These are phyloP conservation scores for Cerastoderma edule DNA, from an alignment of 2,888 invertebrate genomes.

Conservation along the genomic window DNA sequence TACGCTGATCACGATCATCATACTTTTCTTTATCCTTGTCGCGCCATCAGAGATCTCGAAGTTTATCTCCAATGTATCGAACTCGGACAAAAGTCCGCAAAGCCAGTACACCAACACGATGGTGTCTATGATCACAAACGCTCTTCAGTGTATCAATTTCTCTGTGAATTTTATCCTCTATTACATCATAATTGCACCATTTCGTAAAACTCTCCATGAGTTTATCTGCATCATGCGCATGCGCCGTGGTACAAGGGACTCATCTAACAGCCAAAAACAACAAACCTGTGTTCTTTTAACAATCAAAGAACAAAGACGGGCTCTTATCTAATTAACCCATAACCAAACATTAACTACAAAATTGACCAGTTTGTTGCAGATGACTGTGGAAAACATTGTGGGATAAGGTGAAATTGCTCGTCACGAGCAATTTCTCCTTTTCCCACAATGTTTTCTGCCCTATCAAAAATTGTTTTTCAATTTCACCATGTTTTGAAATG, in stretches of 20 bases:
- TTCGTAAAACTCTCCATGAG: constrained; percentile 87
- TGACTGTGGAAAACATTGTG: neutral
- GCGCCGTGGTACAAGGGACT: constrained; percentile 53
- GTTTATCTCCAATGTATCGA: constrained; percentile 67
- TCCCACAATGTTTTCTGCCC: neutral
- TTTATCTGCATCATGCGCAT: constrained; percentile 63
- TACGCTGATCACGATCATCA: constrained; percentile 76
- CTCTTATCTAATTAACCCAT: constrained; percentile 49
- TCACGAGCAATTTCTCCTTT: neutral
- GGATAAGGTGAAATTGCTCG: neutral
- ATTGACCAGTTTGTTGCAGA: neutral
- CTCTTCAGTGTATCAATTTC: constrained; percentile 90
- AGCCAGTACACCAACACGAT: constrained; percentile 58
- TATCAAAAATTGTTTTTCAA: neutral
- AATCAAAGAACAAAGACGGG: constrained; percentile 58
- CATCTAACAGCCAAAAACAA: constrained; percentile 66
- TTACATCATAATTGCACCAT: constrained; percentile 91
- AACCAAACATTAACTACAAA: neutral
- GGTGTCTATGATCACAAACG: constrained; percentile 86
- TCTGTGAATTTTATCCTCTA: constrained; percentile 92
- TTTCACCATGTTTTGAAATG: no score
- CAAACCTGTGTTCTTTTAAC: constrained; percentile 66
- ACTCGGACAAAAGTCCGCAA: constrained; percentile 35
- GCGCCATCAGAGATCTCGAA: constrained; percentile 76
- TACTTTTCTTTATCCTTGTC: constrained; percentile 77